Conservation (phyloP, 2,113 vertebrate genomes). For the Neogale vison region DNA sequence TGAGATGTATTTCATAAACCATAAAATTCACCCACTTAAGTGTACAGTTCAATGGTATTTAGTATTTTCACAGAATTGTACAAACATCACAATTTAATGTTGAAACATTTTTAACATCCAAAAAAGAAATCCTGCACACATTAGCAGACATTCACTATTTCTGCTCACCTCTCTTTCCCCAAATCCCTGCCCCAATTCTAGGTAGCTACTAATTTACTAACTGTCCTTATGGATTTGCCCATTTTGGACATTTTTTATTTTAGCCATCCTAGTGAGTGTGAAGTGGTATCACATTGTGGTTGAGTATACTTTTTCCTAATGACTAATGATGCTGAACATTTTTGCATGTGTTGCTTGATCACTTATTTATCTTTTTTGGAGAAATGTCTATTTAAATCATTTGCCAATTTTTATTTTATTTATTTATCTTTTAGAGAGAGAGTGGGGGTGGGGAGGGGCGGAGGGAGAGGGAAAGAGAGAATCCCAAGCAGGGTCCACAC, state of each 20-base stretch:
- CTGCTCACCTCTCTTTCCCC: background rate
- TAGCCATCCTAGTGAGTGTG: background rate
- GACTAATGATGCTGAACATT: background rate
- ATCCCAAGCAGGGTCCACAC: background rate
- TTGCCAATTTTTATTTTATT: background rate
- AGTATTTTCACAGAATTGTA: background rate
- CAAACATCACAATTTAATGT: background rate
- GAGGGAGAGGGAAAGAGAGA: background rate
- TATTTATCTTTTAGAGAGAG: background rate
- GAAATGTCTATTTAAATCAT: background rate
- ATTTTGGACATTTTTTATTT: background rate
- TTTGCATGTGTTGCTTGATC: background rate
- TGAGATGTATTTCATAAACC: conserved; percentile 19
- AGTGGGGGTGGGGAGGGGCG: background rate
- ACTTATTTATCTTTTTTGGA: background rate
- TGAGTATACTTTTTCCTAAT: background rate
- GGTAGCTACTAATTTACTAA: background rate
- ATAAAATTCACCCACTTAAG: conserved; percentile 21
- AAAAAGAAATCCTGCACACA: background rate
- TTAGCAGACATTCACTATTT: background rate
- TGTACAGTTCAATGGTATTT: background rate
- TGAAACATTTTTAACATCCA: background rate
- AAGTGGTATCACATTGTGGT: background rate
- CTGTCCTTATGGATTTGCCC: background rate
- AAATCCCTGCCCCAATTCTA: background rate